Percentiles rank a stretch among this genome's conserved stretches.
These are phyloP conservation scores for Melanogrammus aeglefinus DNA, from an alignment of 2,797 vertebrate species.

Conservation along the genomic window DNA sequence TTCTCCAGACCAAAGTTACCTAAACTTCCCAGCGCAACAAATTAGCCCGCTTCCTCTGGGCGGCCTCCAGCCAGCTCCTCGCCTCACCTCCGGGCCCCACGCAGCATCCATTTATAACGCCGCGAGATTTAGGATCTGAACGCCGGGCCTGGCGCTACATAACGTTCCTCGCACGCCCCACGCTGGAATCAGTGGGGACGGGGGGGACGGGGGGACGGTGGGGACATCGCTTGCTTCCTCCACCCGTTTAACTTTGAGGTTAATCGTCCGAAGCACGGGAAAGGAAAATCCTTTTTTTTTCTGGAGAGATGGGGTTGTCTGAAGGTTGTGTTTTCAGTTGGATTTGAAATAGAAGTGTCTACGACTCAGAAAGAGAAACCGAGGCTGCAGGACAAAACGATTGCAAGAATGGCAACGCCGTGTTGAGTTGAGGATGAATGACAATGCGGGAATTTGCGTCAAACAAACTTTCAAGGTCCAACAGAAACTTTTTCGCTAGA, in stretches of 20 bases:
- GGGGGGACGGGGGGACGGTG: too few species aligned
- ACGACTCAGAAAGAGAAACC: too few species aligned
- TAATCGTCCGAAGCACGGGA: not conserved
- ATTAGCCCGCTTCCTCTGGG: conserved; percentile 36
- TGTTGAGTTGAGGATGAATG: not conserved
- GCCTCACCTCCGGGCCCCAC: not conserved
- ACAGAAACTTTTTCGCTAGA: not conserved
- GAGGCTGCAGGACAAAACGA: too few species aligned
- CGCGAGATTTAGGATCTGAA: not conserved
- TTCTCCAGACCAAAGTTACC: conserved; percentile 56
- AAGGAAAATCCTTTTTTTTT: too few species aligned
- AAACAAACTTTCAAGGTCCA: not conserved
- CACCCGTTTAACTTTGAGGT: not conserved
- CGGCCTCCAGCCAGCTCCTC: not conserved
- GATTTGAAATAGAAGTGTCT: too few species aligned
- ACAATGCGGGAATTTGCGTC: not conserved
- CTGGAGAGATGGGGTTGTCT: too few species aligned
- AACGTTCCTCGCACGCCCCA: not conserved
- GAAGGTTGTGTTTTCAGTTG: too few species aligned
- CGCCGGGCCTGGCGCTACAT: not conserved
- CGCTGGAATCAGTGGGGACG: not conserved
- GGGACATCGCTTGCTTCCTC: not conserved
- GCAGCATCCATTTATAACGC: not conserved
- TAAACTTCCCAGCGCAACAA: conserved; percentile 45
- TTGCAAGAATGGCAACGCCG: not conserved